Conservation (phyloP, 2,797 vertebrate species). For the Microcaecilia unicolor region DNA sequence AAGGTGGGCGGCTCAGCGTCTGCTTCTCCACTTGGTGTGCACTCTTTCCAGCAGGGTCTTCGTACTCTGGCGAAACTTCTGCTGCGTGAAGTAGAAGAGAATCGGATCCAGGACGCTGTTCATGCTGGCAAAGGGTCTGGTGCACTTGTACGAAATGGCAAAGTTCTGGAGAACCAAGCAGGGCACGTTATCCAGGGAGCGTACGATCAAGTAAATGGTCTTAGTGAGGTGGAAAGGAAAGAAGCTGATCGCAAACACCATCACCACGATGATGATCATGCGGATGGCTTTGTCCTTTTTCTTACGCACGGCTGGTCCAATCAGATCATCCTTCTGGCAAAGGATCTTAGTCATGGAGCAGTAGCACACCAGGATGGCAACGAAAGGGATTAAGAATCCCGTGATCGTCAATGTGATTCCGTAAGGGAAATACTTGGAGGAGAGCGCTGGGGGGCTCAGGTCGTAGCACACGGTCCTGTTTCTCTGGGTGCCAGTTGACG, state of each 20-base stretch:
- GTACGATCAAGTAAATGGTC: constrained; percentile 78
- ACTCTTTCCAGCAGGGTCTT: constrained; percentile 62
- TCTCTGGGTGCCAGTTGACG: constrained; percentile 75
- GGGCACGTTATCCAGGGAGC: constrained; percentile 42
- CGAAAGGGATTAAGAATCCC: constrained; percentile 80
- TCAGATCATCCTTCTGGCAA: constrained; percentile 51
- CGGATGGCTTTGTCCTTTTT: constrained; percentile 76
- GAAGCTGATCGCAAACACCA: constrained; percentile 83
- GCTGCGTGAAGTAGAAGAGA: constrained; percentile 89
- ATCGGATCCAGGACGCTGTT: constrained; percentile 93
- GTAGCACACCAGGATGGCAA: constrained; percentile 76
- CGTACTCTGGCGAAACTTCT: constrained; percentile 71
- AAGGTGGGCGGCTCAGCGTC: too few relatives aligned
- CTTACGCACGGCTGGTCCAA: constrained; percentile 44
- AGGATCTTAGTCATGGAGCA: constrained; percentile 74
- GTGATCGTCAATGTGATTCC: constrained; percentile 82
- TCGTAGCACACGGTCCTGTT: constrained; percentile 94
- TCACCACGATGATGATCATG: constrained; percentile 78
- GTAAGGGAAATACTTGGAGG: constrained; percentile 77
- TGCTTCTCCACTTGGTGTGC: constrained; percentile 54
- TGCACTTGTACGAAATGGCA: constrained; percentile 83
- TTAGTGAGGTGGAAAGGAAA: constrained; percentile 92
- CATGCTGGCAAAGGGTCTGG: constrained; percentile 87
- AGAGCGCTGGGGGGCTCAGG: constrained; percentile 63
- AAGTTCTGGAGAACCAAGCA: constrained; percentile 70